Evolutionary conservation across 92 coral and sea anemone genomes (phyloP).

Genomic region (Anthopleura xanthogrammica): DNA sequence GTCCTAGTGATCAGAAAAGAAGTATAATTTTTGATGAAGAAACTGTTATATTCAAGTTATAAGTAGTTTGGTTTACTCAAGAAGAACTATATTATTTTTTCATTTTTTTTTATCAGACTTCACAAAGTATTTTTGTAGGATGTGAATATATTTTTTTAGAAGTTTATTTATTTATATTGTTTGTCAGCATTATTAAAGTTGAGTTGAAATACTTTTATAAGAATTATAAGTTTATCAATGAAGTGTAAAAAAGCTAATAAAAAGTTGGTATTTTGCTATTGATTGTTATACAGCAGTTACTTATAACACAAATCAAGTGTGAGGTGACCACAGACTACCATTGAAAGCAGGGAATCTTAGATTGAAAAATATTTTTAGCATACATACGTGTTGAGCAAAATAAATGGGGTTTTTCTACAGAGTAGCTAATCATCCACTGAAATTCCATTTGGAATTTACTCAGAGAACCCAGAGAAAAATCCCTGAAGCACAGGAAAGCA

Average conservation of each 20-base stretch:
- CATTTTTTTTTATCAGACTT: not conserved
- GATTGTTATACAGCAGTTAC: not conserved
- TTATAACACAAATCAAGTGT: too few species aligned
- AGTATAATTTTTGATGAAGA: not conserved
- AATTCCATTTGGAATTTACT: too few species aligned
- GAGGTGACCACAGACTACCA: too few species aligned
- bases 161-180: not conserved
- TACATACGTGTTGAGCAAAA: too few species aligned
- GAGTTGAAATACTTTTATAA: not conserved
- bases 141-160: slow-evolving; percentile 1
- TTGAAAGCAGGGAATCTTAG: too few species aligned
- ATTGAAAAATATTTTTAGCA: too few species aligned
- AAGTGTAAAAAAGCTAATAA: not conserved
- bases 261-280: not conserved
- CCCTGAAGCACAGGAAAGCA: too few species aligned
- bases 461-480: too few species aligned
- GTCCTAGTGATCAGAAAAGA: too few species aligned
- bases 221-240: not conserved
- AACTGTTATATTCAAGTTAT: not conserved
- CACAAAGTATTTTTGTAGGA: slow-evolving; percentile 5
- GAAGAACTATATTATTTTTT: not conserved
- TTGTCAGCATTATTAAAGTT: not conserved
- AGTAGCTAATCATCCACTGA: too few species aligned
- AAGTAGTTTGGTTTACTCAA: not conserved
- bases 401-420: too few species aligned